A percentile compares a stretch with the other conserved stretches of the same genome.
Evolutionary conservation across 2,888 invertebrate genomes (phyloP).

Genomic region (Lycia hirtaria): DNA sequence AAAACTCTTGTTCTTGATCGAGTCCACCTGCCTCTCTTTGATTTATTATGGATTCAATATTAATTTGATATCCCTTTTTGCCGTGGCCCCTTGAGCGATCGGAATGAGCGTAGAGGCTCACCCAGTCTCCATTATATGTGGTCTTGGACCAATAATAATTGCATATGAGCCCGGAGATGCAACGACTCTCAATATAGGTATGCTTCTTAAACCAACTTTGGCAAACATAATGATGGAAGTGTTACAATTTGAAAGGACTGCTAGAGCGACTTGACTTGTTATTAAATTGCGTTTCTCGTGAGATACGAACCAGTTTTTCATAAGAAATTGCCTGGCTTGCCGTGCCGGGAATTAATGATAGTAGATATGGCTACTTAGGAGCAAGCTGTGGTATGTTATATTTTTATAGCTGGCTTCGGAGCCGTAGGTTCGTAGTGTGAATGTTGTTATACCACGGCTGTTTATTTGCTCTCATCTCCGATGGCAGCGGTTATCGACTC

Average conservation of each 20-base stretch:
- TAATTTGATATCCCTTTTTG: conserved; percentile 86
- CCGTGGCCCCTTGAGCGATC: conserved; percentile 81
- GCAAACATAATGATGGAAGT: conserved; percentile 42
- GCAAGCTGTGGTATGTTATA: conserved; percentile 26
- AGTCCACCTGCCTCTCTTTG: conserved; percentile 82
- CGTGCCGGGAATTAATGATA: conserved; percentile 62
- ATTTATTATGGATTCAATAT: conserved; percentile 86
- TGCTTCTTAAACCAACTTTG: conserved; percentile 51
- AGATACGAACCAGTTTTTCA: conserved; percentile 65
- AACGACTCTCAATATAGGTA: conserved; percentile 70
- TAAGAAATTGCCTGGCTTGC: conserved; percentile 62
- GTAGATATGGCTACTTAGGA: conserved; percentile 44
- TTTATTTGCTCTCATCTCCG: conserved; percentile 45
- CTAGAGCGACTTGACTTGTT: conserved; percentile 25
- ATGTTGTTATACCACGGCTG: conserved; percentile 27
- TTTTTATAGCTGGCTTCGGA: conserved; percentile 31
- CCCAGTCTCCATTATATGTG: conserved; percentile 79
- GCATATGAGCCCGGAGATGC: conserved; percentile 78
- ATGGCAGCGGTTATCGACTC: conserved; percentile 47
- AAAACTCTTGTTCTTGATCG: conserved; percentile 73
- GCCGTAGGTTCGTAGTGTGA: conserved; percentile 19
- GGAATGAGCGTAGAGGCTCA: conserved; percentile 71
- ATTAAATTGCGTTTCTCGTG: conserved; percentile 36
- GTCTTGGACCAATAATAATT: conserved; percentile 81
- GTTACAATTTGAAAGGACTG: conserved; percentile 30